Evolutionary conservation across 2,888 invertebrate genomes (phyloP).

Genomic region (Cephonodes hylas): DNA sequence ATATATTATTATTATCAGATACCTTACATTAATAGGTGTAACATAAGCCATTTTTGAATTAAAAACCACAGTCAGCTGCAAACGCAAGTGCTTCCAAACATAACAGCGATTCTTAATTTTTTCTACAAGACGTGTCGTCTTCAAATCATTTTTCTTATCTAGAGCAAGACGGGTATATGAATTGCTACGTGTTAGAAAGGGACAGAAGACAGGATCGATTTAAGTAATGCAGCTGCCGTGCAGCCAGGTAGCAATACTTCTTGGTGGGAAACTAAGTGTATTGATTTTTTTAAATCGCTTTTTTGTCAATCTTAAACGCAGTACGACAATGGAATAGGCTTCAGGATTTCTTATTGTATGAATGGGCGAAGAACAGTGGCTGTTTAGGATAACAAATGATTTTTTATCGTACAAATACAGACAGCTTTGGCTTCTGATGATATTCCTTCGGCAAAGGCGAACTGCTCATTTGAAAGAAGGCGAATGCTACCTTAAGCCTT

Average conservation of each 20-base stretch:
- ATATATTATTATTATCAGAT: too few species aligned
- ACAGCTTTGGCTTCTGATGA: not conserved
- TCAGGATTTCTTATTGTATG: not conserved
- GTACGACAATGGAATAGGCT: not conserved
- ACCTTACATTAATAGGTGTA: too few species aligned
- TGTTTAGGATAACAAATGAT: not conserved
- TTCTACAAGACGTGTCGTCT: slow-evolving; percentile 20
- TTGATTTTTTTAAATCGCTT: slow-evolving; percentile 48
- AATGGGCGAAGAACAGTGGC: not conserved
- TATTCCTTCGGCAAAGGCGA: too few species aligned
- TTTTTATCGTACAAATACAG: not conserved
- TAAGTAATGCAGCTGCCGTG: slow-evolving; percentile 67
- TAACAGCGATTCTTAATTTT: slow-evolving; percentile 34
- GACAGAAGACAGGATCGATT: slow-evolving; percentile 57
- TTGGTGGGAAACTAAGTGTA: slow-evolving; percentile 55
- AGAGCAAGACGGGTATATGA: slow-evolving; percentile 39
- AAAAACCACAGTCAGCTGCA: slow-evolving; percentile 4
- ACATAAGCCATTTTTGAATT: not conserved
- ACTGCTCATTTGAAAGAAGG: too few species aligned
- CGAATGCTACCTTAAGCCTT: too few species aligned
- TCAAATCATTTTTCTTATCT: slow-evolving; percentile 48
- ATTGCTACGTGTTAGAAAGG: slow-evolving; percentile 32
- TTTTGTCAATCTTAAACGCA: slow-evolving; percentile 22
- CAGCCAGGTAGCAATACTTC: slow-evolving; percentile 62
- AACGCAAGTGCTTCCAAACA: slow-evolving; percentile 15